Conservation (phyloP, 1,140 invertebrate species). For the Rhopalosiphum maidis region DNA sequence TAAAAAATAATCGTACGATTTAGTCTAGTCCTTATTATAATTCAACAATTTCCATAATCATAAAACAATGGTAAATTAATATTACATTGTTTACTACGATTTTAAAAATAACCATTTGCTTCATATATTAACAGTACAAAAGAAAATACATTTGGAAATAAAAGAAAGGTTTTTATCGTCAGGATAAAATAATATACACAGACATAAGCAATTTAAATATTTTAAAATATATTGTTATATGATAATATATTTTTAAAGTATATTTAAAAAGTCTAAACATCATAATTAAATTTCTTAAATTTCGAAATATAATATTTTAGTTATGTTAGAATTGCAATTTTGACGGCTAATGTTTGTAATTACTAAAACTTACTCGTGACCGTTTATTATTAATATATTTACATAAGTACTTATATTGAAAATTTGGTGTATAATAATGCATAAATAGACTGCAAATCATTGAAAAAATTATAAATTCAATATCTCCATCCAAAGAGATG, state of each 20-base stretch:
- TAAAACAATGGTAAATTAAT: too few species aligned
- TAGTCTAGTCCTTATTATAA: too few species aligned
- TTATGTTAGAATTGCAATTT: too few species aligned
- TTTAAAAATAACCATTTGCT: background rate
- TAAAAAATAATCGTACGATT: background rate
- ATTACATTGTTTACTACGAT: background rate
- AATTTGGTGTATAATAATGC: background rate
- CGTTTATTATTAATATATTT: too few species aligned
- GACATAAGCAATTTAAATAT: too few species aligned
- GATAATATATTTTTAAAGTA: too few species aligned
- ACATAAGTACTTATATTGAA: background rate
- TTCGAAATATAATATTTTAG: background rate
- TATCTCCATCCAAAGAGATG: background rate
- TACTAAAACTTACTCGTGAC: background rate
- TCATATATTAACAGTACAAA: background rate
- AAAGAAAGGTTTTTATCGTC: too few species aligned
- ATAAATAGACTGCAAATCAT: background rate
- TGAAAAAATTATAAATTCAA: background rate
- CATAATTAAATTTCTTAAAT: background rate
- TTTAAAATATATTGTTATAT: too few species aligned
- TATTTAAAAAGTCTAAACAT: too few species aligned
- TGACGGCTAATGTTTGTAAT: background rate
- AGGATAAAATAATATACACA: too few species aligned
- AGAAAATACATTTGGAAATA: background rate
- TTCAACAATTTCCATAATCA: too few species aligned